phyloP scores from a whole-genome alignment of 2,113 vertebrate genomes.

The Thalassoma bifasciatum region DNA sequence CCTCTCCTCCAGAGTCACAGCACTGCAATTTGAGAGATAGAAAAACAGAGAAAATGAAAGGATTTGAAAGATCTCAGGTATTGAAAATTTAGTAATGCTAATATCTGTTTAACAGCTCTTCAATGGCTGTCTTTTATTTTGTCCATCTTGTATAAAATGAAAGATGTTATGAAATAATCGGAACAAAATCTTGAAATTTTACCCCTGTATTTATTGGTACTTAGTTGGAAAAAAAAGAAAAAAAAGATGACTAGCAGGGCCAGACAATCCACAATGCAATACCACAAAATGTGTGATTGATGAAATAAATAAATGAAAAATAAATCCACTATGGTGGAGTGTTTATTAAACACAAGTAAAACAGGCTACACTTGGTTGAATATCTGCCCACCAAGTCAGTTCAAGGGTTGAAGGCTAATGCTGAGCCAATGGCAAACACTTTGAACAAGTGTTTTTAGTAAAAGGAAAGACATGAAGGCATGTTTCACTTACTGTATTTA shows the following conservation, averaged over 20 bases:
- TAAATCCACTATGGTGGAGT: too few relatives aligned
- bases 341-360: background rate
- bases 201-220: background rate
- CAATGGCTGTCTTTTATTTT: background rate
- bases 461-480: too few relatives aligned
- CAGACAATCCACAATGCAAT: background rate
- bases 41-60: background rate
- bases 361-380: background rate
- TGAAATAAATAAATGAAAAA: too few relatives aligned
- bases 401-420: background rate
- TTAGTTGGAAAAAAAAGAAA: background rate
- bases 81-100: background rate
- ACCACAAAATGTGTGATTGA: background rate
- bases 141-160: background rate
- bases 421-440: background rate
- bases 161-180: background rate
- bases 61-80: background rate
- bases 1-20: constrained; percentile 31
- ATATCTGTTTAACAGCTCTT: background rate
- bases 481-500: background rate
- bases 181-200: background rate
- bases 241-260: background rate
- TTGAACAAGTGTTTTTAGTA: background rate
- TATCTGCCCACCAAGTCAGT: background rate
- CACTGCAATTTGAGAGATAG: constrained; percentile 2